A percentile compares a stretch with the other conserved stretches of the same genome.
Conservation (phyloP, 2,888 invertebrate genomes). For the Hyposoter didymator region DNA sequence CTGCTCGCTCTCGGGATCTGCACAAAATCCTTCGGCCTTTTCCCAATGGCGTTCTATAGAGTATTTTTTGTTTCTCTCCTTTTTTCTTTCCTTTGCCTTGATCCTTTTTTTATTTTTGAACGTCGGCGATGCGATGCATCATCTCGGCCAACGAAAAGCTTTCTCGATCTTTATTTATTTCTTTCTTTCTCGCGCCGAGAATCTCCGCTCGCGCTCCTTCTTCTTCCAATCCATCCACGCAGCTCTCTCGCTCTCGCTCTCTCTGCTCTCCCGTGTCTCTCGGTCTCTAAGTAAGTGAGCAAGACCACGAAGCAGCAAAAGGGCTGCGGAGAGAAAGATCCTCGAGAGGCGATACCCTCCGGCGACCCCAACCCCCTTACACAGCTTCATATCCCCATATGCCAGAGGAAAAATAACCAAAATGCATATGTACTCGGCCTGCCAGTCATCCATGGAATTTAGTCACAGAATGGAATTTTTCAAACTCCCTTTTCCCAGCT, state of each 20-base stretch:
- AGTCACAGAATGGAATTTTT: constrained; percentile 83
- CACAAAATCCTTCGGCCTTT: constrained; percentile 53
- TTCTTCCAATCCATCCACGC: background rate
- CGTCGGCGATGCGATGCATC: constrained; percentile 77
- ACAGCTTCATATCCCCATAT: constrained; percentile 75
- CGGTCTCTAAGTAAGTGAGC: constrained; percentile 65
- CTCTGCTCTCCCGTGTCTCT: constrained; percentile 44
- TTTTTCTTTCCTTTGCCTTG: constrained; percentile 21
- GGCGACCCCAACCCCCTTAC: constrained; percentile 78
- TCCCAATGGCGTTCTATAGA: constrained; percentile 56
- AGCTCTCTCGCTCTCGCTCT: constrained; percentile 24
- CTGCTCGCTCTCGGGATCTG: constrained; percentile 40
- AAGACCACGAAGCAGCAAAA: constrained; percentile 55
- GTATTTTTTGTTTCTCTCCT: constrained; percentile 1
- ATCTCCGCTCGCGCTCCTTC: constrained; percentile 43
- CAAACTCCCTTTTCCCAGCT: constrained; percentile 73
- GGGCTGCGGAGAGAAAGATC: constrained; percentile 74
- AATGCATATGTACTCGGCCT: constrained; percentile 57
- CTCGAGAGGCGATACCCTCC: constrained; percentile 79
- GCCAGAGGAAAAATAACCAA: constrained; percentile 58
- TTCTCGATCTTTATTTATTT: constrained; percentile 61
- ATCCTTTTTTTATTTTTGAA: constrained; percentile 63
- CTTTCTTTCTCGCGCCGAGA: constrained; percentile 45
- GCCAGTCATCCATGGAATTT: constrained; percentile 83
- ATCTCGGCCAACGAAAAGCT: constrained; percentile 70